Percentiles rank a stretch among this genome's conserved stretches.
phyloP scores from a whole-genome alignment of 2,113 vertebrate species.

The Tupaia chinensis region DNA sequence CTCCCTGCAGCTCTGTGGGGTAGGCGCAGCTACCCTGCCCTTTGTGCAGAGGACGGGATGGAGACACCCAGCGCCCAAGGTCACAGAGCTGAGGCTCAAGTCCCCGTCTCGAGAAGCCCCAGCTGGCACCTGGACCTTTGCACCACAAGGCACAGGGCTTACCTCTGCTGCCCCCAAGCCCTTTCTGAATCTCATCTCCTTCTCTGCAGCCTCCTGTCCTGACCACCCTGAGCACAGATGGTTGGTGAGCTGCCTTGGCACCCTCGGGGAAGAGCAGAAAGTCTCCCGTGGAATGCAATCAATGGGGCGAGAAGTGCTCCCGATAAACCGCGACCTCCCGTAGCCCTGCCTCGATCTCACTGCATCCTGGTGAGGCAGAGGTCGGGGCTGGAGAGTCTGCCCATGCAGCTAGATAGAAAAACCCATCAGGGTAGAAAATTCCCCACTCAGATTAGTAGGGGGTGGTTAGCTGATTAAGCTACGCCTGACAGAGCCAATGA shows the following conservation, averaged over 20 bases:
- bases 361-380: too few relatives aligned
- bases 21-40: neutral
- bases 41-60: neutral
- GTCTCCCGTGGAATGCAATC: neutral
- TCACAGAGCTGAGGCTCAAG: neutral
- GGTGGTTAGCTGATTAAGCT: too few relatives aligned
- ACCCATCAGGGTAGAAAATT: too few relatives aligned
- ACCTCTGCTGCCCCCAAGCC: neutral
- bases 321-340: too few relatives aligned
- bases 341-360: neutral
- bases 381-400: too few relatives aligned
- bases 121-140: too few relatives aligned
- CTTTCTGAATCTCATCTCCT: neutral
- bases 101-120: neutral
- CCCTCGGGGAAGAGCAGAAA: neutral
- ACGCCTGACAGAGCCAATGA: too few relatives aligned
- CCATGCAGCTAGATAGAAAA: too few relatives aligned
- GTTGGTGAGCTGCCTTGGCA: accelerated
- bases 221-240: neutral
- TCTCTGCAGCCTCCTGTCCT: neutral
- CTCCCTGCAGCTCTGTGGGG: neutral
- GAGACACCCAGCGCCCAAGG: neutral
- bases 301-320: neutral
- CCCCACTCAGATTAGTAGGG: too few relatives aligned
- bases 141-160: accelerated